Conservation (phyloP, 1,140 invertebrate species). For the Coptotermes formosanus region DNA sequence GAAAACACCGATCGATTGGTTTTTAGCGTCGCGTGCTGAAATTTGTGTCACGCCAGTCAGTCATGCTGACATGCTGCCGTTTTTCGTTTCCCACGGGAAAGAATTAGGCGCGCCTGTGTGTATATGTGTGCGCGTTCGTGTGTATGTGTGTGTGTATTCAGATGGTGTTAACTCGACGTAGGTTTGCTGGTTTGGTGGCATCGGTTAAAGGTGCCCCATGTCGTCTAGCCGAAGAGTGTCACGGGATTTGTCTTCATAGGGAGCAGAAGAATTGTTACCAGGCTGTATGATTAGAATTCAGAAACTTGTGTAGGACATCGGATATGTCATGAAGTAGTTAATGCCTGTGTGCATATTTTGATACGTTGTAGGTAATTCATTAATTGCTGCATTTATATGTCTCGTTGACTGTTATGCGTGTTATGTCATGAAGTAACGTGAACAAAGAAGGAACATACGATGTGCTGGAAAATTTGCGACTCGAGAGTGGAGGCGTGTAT, state of each 20-base stretch:
- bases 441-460: too few species aligned
- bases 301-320: too few species aligned
- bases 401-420: too few species aligned
- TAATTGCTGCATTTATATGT: too few species aligned
- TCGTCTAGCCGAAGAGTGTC: neutral
- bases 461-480: too few species aligned
- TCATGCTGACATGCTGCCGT: neutral
- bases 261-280: too few species aligned
- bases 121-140: neutral
- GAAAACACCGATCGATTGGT: neutral
- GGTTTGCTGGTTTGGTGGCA: neutral
- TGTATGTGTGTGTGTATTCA: neutral
- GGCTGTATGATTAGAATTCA: too few species aligned
- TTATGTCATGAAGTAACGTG: too few species aligned
- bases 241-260: neutral
- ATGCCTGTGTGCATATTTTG: too few species aligned
- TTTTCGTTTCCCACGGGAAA: neutral
- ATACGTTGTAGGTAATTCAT: too few species aligned
- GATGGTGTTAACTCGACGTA: neutral
- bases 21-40: neutral
- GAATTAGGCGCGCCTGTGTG: neutral
- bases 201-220: neutral
- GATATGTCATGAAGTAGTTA: too few species aligned
- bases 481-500: too few species aligned
- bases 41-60: slow-evolving; percentile 1